phyloP scores from a whole-genome alignment of 2,888 invertebrate species.

The Polyommatus iphigenia region DNA sequence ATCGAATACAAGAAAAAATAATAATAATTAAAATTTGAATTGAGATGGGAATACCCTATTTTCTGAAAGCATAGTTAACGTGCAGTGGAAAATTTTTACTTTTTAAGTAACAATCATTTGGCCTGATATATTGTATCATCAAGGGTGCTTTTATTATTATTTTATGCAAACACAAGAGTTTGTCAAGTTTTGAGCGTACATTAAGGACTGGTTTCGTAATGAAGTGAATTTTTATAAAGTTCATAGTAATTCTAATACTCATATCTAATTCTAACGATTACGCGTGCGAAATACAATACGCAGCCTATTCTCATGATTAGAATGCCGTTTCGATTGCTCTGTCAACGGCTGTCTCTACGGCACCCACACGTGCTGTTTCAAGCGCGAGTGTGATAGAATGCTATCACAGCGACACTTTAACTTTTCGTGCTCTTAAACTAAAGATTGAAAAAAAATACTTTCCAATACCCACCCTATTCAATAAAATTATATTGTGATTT shows the following conservation, averaged over 20 bases:
- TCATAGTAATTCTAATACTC: background rate
- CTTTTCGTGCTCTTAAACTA: no score
- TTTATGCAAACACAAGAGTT: background rate
- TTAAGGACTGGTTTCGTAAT: constrained; percentile 7
- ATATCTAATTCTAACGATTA: background rate
- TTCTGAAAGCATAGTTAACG: background rate
- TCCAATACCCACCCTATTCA: no score
- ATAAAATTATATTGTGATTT: no score
- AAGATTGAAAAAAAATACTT: no score
- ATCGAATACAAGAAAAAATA: no score
- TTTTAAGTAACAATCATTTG: background rate
- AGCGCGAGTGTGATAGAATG: no score
- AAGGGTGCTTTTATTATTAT: constrained; percentile 11
- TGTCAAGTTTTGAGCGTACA: background rate
- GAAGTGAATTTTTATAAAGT: background rate
- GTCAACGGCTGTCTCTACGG: background rate
- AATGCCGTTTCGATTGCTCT: background rate
- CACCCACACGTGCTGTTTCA: background rate
- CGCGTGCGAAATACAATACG: background rate
- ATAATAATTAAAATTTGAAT: no score
- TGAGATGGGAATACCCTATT: no score
- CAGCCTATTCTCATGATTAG: background rate
- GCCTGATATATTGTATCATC: background rate
- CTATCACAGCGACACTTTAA: no score
- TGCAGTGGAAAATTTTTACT: background rate